Conservation (phyloP, 1,140 invertebrate genomes). For the Bombus terrestris region DNA sequence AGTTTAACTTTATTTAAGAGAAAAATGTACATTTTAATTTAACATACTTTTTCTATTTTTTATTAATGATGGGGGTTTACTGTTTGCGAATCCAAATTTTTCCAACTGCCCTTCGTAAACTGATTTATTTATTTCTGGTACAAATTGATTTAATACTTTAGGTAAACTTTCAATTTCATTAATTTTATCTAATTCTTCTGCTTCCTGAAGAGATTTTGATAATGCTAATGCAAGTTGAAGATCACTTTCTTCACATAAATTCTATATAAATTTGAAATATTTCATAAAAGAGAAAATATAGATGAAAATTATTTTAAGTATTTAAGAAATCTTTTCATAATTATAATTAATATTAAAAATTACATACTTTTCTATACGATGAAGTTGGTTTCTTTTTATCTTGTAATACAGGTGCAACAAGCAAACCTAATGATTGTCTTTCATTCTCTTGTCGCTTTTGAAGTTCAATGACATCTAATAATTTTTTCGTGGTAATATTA, state of each 20-base stretch:
- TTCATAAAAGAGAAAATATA: neutral
- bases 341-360: conserved; percentile 6
- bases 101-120: conserved; percentile 57
- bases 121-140: conserved; percentile 57
- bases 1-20: neutral
- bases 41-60: conserved; percentile 70
- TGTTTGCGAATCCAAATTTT: conserved; percentile 77
- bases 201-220: conserved; percentile 82
- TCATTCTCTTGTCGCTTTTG: conserved; percentile 81
- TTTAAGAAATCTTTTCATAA: neutral
- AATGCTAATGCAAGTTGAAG: conserved; percentile 82
- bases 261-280: conserved; percentile 63
- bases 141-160: conserved; percentile 53
- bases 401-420: conserved; percentile 73
- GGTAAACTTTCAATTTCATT: conserved; percentile 71
- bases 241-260: conserved; percentile 74
- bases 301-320: conserved; percentile 12
- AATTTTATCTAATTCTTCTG: conserved; percentile 74
- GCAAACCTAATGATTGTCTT: conserved; percentile 80
- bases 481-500: conserved; percentile 78
- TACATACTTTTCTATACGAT: conserved; percentile 69
- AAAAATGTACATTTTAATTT: conserved; percentile 25
- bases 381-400: conserved; percentile 63
- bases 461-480: conserved; percentile 80
- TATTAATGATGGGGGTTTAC: conserved; percentile 62